These are phyloP conservation scores for Helobdella robusta DNA, from an alignment of 2,888 invertebrate genomes.

Conservation along the genomic window DNA sequence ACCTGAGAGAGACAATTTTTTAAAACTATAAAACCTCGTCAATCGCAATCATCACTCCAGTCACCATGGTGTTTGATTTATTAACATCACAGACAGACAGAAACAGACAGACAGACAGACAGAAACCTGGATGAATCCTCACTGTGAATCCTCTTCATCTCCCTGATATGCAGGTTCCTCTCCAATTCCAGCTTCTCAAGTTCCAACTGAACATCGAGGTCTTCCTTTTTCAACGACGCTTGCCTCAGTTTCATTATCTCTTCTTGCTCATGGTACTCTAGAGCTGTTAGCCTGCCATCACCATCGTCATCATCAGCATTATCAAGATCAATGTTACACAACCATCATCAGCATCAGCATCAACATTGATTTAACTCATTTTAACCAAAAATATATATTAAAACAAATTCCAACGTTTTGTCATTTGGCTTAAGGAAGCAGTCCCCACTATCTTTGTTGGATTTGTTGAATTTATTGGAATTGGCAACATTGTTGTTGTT, in stretches of 20 bases:
- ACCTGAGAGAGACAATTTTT: slow-evolving; percentile 54
- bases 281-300: slow-evolving; percentile 28
- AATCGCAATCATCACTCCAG: no score
- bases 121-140: slow-evolving; percentile 72
- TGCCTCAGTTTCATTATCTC: slow-evolving; percentile 96
- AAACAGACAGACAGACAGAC: no score
- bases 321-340: neutral
- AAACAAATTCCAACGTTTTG: slow-evolving; percentile 39
- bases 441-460: slow-evolving; percentile 37
- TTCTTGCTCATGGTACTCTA: slow-evolving; percentile 54
- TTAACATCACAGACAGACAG: no score
- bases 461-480: slow-evolving; percentile 24
- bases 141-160: slow-evolving; percentile 96
- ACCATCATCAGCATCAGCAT: neutral
- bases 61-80: no score
- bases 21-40: neutral
- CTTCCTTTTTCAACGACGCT: slow-evolving; percentile 95
- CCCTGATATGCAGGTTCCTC: slow-evolving; percentile 92
- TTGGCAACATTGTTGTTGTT: slow-evolving; percentile 29
- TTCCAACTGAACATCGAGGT: slow-evolving; percentile 91
- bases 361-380: neutral
- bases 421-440: slow-evolving; percentile 45
- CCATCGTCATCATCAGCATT: neutral
- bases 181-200: slow-evolving; percentile 97
- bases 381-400: neutral